Conservation (phyloP, 2,888 invertebrate genomes). For the Panopea generosa region DNA sequence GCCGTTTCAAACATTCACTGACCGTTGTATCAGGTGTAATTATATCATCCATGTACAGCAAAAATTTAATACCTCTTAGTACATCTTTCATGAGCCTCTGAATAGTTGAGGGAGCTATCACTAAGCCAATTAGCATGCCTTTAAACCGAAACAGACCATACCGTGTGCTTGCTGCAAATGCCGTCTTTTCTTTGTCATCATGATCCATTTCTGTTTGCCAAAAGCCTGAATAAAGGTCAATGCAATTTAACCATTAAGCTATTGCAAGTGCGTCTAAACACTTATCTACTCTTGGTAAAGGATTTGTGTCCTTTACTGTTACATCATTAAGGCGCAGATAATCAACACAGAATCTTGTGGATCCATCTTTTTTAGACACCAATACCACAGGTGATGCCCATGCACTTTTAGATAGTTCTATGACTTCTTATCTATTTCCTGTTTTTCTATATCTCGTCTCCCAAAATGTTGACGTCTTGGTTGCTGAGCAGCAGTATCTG, state of each 20-base stretch:
- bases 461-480: conserved; percentile 32
- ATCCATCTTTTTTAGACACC: conserved; percentile 47
- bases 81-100: conserved; percentile 62
- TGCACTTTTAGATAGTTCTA: conserved; percentile 46
- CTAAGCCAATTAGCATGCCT: conserved; percentile 53
- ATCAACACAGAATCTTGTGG: conserved; percentile 47
- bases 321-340: conserved; percentile 42
- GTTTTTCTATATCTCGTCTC: conserved; percentile 24
- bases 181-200: conserved; percentile 54
- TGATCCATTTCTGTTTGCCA: conserved; percentile 54
- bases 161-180: conserved; percentile 53
- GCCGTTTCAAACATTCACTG: conserved; percentile 12
- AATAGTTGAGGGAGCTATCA: conserved; percentile 65
- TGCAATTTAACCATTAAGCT: conserved; percentile 50
- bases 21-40: conserved; percentile 30
- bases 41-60: conserved; percentile 50
- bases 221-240: conserved; percentile 58
- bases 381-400: conserved; percentile 45
- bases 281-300: conserved; percentile 53
- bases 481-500: conserved; percentile 28
- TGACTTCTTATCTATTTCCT: conserved; percentile 45
- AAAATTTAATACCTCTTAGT: conserved; percentile 40
- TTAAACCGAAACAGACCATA: conserved; percentile 48
- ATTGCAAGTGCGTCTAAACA: conserved; percentile 55
- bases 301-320: conserved; percentile 45